Evolutionary conservation across 2,888 invertebrate genomes (phyloP).

Genomic region (Nymphalis polychloros): DNA sequence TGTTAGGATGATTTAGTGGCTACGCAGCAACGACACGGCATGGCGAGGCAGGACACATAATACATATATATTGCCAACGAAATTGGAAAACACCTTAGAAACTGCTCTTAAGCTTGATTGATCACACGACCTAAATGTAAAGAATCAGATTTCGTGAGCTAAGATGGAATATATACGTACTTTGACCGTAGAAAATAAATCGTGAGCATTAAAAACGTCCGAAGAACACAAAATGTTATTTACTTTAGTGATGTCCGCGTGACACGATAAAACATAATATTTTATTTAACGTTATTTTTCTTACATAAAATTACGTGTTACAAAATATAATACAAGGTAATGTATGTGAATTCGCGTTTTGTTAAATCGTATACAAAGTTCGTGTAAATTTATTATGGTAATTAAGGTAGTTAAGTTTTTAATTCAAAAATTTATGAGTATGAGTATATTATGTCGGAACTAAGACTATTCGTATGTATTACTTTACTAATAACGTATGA

Average conservation of each 20-base stretch:
- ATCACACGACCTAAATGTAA: conserved; percentile 25
- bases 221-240: neutral
- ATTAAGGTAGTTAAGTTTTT: too few relatives aligned
- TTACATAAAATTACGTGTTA: too few relatives aligned
- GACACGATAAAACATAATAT: too few relatives aligned
- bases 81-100: conserved; percentile 27
- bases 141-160: conserved; percentile 14
- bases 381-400: too few relatives aligned
- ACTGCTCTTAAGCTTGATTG: conserved; percentile 31
- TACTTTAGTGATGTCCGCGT: neutral
- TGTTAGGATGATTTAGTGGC: conserved; percentile 27
- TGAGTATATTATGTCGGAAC: too few relatives aligned
- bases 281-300: too few relatives aligned
- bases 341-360: too few relatives aligned
- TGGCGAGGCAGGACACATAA: neutral
- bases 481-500: too few relatives aligned
- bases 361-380: too few relatives aligned
- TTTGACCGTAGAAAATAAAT: conserved; percentile 6
- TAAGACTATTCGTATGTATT: too few relatives aligned
- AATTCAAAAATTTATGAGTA: too few relatives aligned
- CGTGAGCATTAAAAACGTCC: neutral
- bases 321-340: too few relatives aligned
- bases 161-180: conserved; percentile 1
- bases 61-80: conserved; percentile 9
- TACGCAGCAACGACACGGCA: conserved; percentile 21